Evolutionary conservation across 2,888 invertebrate species (phyloP), one percentile per base, ranked within the genome.

Genomic region (Eugnorisma glareosa): DNA sequence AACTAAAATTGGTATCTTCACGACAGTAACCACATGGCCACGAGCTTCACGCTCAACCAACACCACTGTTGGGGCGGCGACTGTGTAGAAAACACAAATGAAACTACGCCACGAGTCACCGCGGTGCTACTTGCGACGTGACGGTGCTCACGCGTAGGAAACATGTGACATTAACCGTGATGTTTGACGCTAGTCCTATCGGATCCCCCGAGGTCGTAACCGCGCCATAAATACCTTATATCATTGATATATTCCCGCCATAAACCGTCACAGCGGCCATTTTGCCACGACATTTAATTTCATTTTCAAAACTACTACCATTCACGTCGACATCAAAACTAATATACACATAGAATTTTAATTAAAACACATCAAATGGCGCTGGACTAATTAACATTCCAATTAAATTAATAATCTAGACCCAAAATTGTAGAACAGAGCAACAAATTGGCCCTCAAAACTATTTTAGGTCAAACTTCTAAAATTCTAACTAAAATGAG

Each of bases 311-410:
- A 78, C 69, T 54, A 68, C 0, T 54, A 45, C 31, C n/a, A 78
- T 82, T 69, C 72, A 24, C 35, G 35, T 43, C 7, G n/a, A 69
- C 79, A 82, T 82, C 67, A 78, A 82, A 82, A 78, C 70, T 48
- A 82, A 82, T 77, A 68, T 54, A n/a, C 61, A 57, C 67, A 73
- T 78, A 79, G 61, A 74, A 83, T 61, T 83, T 83, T 82, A 83
- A 82, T 82, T 79, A 79, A 82, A 78, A 82, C 48, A 74, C 69
- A 67, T 82, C 69, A 82, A 82, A 79, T 35, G 63, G 31, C 57
- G 45, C 69, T 61, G 54, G 18, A 40, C 69, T 67, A 77, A 84
- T 84, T 75, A 79, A 64, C 51, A 75, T 73, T 79, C 63, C 51
- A 74, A 78, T 67, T 59, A 73, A 82, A 79, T 77, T 82, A 70